These are phyloP conservation scores for Molanna angustata DNA, from an alignment of 2,888 invertebrate species.

Conservation along the genomic window DNA sequence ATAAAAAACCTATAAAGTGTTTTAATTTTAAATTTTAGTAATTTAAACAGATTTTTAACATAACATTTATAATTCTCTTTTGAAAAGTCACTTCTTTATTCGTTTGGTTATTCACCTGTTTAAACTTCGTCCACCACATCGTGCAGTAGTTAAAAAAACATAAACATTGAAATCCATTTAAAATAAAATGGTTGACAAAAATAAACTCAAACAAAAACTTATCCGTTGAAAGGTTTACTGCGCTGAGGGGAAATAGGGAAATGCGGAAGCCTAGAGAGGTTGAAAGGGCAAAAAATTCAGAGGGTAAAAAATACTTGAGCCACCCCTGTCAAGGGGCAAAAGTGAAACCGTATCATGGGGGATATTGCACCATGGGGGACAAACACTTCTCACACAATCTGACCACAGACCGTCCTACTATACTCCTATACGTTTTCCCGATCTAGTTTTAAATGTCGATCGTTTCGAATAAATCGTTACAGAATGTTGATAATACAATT, in stretches of 20 bases:
- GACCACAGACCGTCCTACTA: slow-evolving; percentile 13
- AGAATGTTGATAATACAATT: too few species aligned
- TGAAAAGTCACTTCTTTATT: too few species aligned
- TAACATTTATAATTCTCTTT: too few species aligned
- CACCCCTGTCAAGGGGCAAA: neutral
- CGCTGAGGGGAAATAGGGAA: slow-evolving; percentile 3
- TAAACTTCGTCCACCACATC: neutral
- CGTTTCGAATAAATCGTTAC: too few species aligned
- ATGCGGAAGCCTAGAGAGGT: neutral
- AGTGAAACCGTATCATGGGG: slow-evolving; percentile 2
- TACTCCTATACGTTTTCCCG: too few species aligned
- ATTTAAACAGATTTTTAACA: too few species aligned
- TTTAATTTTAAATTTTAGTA: too few species aligned
- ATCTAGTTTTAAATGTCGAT: too few species aligned
- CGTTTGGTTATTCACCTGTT: too few species aligned
- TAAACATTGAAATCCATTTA: slow-evolving; percentile 7
- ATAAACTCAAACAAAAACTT: slow-evolving; percentile 9
- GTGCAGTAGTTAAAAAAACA: slow-evolving; percentile 2
- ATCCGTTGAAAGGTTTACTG: slow-evolving; percentile 12
- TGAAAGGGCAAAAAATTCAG: slow-evolving; percentile 4
- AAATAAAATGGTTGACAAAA: slow-evolving; percentile 10
- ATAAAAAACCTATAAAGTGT: too few species aligned
- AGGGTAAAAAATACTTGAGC: slow-evolving; percentile 10
- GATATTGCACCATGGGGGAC: slow-evolving; percentile 9
- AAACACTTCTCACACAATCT: slow-evolving; percentile 14